Base-by-base conservation (phyloP, 2,888 invertebrate species). In the Drosophila fungiperda region DNA sequence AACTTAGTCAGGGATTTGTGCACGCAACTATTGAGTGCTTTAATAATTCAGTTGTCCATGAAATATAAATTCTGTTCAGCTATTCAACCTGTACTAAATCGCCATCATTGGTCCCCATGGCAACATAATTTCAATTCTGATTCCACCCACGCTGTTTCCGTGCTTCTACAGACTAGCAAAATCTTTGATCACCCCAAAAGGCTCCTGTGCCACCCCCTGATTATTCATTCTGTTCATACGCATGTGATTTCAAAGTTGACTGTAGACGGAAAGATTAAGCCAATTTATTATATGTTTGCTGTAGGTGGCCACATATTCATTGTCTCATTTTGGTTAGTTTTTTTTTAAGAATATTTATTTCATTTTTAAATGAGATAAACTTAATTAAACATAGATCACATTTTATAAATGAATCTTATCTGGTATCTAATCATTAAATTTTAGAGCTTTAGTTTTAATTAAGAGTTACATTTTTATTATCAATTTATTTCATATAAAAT, bases 221-320 rank as follows among this genome's bases (percentile, higher is more conserved):
- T 67, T 68, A 20, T 68, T 26, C 33, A 55, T 35, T 49, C 68
- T 33, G 54, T 38, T 70, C 23, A 70, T 52, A 26, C 60, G 32
- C 52, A 52, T 52, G 71, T 59, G 52, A 68, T 59, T 68, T 48
- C 54, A 38, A 35, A 54, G 36, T 55, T 55, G 38, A 36, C 38
- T 38, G 38, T n/a, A 35, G 57, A 20, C 17, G 29, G 20, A 35
- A 20, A 17, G 9, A 40, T 69, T 49, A 68, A 68, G 50, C 49
- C 57, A 29, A 36, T 40, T 48, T 40, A 69, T 35, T 33, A 48
- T 35, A 12, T 35, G 29, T 20, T 40, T 50, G 6, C 12, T 23
- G 12, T n/a, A 15, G 29, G 12, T 40, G 35, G 26, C 35, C 9
- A 8, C 12, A 45, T 11, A 26, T 48, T 8, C 11, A 17, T 36